These are phyloP conservation scores for Telmatochromis brichardi DNA, from an alignment of 2,113 vertebrate species.

Conservation along the genomic window DNA sequence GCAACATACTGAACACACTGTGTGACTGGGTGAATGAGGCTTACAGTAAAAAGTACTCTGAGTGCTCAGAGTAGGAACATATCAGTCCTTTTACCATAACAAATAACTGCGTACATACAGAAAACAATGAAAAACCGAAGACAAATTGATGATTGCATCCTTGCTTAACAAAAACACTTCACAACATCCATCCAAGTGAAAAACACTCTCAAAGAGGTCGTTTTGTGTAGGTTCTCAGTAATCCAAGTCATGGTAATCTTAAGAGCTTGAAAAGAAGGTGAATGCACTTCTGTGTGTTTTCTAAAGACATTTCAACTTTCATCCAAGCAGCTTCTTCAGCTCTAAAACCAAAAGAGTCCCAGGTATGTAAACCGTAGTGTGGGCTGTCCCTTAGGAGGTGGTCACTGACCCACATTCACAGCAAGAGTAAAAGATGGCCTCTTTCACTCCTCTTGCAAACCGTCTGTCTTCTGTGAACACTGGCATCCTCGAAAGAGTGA, in stretches of 20 bases:
- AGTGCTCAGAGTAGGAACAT: neutral
- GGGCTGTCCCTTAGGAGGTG: neutral
- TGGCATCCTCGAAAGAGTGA: accelerated
- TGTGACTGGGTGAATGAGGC: neutral
- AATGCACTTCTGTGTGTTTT: neutral
- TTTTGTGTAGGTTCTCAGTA: neutral
- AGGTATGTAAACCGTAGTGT: neutral
- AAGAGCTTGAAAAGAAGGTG: neutral
- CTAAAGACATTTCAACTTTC: neutral
- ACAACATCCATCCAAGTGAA: neutral
- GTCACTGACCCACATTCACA: neutral
- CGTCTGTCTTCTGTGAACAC: neutral
- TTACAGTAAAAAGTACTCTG: neutral
- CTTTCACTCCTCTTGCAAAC: neutral
- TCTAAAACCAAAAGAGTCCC: neutral
- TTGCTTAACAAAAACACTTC: neutral
- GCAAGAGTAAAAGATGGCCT: neutral
- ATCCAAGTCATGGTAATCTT: neutral
- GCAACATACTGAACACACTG: neutral
- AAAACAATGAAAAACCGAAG: neutral
- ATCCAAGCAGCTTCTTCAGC: neutral
- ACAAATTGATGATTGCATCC: neutral
- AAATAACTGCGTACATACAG: neutral
- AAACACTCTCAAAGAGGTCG: neutral
- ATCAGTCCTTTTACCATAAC: neutral